Evolutionary conservation across 2,888 invertebrate species (phyloP).

Genomic region (Phaedon cochleariae): DNA sequence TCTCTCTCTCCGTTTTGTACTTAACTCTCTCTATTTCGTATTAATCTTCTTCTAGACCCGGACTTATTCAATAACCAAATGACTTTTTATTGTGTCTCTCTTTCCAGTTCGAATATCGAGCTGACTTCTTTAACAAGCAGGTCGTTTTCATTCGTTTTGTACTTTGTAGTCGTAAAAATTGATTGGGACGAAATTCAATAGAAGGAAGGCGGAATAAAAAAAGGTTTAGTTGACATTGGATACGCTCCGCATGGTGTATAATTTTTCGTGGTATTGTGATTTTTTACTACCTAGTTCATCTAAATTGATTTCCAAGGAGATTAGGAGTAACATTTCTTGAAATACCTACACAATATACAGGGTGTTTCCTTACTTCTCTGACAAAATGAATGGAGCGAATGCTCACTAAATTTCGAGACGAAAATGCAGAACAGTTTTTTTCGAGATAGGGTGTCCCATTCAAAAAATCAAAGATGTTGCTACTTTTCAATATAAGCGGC

Average conservation of each 20-base stretch:
- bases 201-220: neutral
- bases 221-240: neutral
- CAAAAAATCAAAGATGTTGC: too few species aligned
- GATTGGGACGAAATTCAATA: neutral
- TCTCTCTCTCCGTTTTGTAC: neutral
- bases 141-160: neutral
- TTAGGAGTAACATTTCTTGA: neutral
- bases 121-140: neutral
- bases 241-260: neutral
- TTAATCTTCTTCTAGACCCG: constrained; percentile 14
- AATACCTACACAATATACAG: neutral
- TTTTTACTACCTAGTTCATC: neutral
- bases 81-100: constrained; percentile 10
- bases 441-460: too few species aligned
- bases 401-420: too few species aligned
- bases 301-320: neutral
- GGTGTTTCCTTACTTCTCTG: too few species aligned
- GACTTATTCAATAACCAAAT: constrained; percentile 15
- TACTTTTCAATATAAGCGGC: too few species aligned
- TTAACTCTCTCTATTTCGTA: neutral
- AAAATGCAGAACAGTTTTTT: too few species aligned
- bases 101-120: neutral
- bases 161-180: constrained; percentile 2
- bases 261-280: constrained; percentile 1
- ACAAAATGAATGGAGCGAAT: too few species aligned